phyloP scores from a whole-genome alignment of 2,888 invertebrate genomes.

The Amiota minor region DNA sequence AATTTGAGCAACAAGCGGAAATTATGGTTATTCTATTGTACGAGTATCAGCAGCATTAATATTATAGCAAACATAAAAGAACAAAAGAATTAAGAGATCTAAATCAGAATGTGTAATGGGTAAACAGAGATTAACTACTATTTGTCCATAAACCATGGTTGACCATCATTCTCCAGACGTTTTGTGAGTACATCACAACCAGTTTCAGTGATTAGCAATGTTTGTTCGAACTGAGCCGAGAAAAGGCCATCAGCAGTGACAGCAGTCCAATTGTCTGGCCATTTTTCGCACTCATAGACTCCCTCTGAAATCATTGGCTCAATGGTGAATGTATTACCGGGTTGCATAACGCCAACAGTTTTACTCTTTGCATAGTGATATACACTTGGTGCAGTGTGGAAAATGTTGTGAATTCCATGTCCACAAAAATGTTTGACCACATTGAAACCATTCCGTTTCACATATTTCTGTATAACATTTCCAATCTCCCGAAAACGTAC shows the following conservation, averaged over 20 bases:
- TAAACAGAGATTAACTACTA: too few species aligned
- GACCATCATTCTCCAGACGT: conserved; percentile 75
- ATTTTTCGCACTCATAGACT: conserved; percentile 81
- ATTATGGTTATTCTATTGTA: conserved; percentile 31
- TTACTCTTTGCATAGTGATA: conserved; percentile 99
- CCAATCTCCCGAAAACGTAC: conserved; percentile 98
- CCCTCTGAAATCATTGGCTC: conserved; percentile 99
- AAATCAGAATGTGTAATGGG: neutral
- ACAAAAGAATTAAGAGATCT: neutral
- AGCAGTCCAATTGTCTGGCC: conserved; percentile 99
- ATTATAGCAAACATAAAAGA: conserved; percentile 17
- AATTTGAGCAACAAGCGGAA: neutral
- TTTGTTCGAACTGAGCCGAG: conserved; percentile 99
- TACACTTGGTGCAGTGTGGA: conserved; percentile 98
- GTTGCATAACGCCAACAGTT: conserved; percentile 97
- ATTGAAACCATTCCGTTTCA: conserved; percentile 92
- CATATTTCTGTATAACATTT: conserved; percentile 97
- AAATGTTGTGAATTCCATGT: conserved; percentile 97
- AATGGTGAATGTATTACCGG: conserved; percentile 97
- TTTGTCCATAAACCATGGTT: conserved; percentile 74
- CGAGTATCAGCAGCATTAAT: conserved; percentile 39
- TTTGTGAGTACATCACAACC: conserved; percentile 87
- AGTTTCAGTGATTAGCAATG: conserved; percentile 94
- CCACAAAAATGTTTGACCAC: conserved; percentile 98
- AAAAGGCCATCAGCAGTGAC: conserved; percentile 94